A percentile compares a stretch with the other conserved stretches of the same genome.
Conservation (phyloP, 1,140 invertebrate species). For the Lepidurus arcticus region DNA sequence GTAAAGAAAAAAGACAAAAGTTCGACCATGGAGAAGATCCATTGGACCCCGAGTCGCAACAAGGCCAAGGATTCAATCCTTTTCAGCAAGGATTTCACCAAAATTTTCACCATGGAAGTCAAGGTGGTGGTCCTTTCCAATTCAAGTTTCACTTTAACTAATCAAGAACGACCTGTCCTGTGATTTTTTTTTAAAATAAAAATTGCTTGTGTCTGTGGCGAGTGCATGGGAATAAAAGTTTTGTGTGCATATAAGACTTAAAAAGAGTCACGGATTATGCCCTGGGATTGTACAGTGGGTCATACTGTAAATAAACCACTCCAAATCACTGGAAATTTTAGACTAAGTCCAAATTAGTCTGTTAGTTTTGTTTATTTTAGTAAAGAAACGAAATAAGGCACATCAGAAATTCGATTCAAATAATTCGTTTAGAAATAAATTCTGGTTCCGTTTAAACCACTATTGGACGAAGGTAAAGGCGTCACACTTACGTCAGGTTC, state of each 20-base stretch:
- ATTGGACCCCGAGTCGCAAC: slow-evolving; percentile 81
- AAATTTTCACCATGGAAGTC: slow-evolving; percentile 66
- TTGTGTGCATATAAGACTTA: background rate
- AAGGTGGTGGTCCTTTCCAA: slow-evolving; percentile 69
- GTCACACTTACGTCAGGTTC: background rate
- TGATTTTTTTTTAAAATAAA: background rate
- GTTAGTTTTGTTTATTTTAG: background rate
- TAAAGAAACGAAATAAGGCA: background rate
- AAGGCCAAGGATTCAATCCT: slow-evolving; percentile 67
- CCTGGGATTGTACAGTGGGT: slow-evolving; percentile 4
- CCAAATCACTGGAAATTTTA: background rate
- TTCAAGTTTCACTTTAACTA: slow-evolving; percentile 86
- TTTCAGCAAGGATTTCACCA: slow-evolving; percentile 65
- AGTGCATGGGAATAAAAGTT: background rate
- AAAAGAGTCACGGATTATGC: background rate
- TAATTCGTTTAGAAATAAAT: background rate
- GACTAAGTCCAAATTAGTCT: background rate
- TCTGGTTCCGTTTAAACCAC: slow-evolving; percentile 1
- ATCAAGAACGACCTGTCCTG: slow-evolving; percentile 21
- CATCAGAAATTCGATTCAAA: background rate
- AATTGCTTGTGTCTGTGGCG: background rate
- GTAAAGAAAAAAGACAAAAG: slow-evolving; percentile 81
- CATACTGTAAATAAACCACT: slow-evolving; percentile 20
- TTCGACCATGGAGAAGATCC: slow-evolving; percentile 96
- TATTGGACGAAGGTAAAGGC: background rate